Evolutionary conservation across 2,797 vertebrate species (phyloP), one percentile per base, ranked within the genome.

Genomic region (Premnoplex brunnescens): DNA sequence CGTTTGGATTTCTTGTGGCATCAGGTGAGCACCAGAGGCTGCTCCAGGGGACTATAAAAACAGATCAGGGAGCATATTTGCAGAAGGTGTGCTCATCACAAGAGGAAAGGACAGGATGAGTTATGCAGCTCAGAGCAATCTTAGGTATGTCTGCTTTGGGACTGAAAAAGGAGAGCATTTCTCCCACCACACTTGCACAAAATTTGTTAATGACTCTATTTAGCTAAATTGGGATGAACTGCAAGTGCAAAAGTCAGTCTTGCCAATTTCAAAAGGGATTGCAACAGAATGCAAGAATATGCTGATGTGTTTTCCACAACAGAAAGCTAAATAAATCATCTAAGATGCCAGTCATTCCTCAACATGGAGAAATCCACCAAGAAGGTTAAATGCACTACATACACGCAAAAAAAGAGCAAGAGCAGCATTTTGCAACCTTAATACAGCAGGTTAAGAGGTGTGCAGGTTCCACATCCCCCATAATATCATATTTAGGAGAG

Each of bases 401-500:
- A 22, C 21, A 36, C 3, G 12, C 19, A 55, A 58, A 23, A 82
- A 55, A 22, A 85, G 58, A 77, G 44, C 59, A 30, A 52, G 51
- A 67, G 18, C 2, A 1, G 41, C 27, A 14, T 67, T 94, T 71
- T 71, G 44, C 59, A 76, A 3, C n/a, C 63, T 44, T 67, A 87
- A 56, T 10, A 10, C 24, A 74, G n/a, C 67, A 77, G 55, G 71
- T 91, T 90, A 94, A 88, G 74, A 85, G 79, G 28, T 37, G 39
- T 74, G 68, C 77, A 51, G 81, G 72, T 87, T 91, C 69, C 68
- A 86, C 52, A 48, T 74, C 52, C 44, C 67, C n/a, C 63, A 0
- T 73, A 95, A 90, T 51, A 73, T 79, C 93, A 90, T 94, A 89
- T 85, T 96, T 79, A 89, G 80, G 77, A 90, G 26, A 73, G 26